Base-by-base conservation (phyloP, 2,888 invertebrate species). In the Caenorhabditis doughertyi region DNA sequence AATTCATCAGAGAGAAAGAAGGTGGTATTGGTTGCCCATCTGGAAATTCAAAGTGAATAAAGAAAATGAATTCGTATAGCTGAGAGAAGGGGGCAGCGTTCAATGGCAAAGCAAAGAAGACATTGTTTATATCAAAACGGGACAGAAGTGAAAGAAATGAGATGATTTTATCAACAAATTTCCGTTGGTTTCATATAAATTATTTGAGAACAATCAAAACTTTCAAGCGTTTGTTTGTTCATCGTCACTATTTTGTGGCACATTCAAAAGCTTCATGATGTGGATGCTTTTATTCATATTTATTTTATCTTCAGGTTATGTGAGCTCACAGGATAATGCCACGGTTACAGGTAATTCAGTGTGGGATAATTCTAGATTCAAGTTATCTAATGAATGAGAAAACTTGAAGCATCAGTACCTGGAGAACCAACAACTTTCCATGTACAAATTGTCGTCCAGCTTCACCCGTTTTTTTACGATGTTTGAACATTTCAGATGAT, bases 141-240 rank as follows among this genome's bases (percentile, higher is more conserved):
- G 42, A 42, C 3, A 27, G 18, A 18, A 18, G 44, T 18, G 18
- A 47, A n/a, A 51, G 68, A 60, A 65, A 76, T 25, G 23, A 49
- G 49, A 68, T 68, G 68, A 62, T 77, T 53, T 62, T 62, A 68
- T 77, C 77, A 77, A 77, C 77, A 77, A 77, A 68, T 77, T 62
- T 18, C 21, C 13, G 13, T 27, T 25, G 25, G 25, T 65, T 51
- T 49, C 18, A 67, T 60, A 68, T 62, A 77, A 62, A 77, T 68
- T 62, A 53, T 68, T 77, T 62, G 62, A 68, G 29, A 77, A 55
- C 5, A 58, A 58, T 39, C 58, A 53, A 32, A 77, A 58, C 39
- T 51, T 62, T 49, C 74, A 55, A 44, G 68, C 49, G 5, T 49
- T 56, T 44, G 53, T 35, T n/a, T 23, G 29, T 0, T 60, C 42